phyloP scores from a whole-genome alignment of 2,113 vertebrate species.

The Nerophis ophidion region DNA sequence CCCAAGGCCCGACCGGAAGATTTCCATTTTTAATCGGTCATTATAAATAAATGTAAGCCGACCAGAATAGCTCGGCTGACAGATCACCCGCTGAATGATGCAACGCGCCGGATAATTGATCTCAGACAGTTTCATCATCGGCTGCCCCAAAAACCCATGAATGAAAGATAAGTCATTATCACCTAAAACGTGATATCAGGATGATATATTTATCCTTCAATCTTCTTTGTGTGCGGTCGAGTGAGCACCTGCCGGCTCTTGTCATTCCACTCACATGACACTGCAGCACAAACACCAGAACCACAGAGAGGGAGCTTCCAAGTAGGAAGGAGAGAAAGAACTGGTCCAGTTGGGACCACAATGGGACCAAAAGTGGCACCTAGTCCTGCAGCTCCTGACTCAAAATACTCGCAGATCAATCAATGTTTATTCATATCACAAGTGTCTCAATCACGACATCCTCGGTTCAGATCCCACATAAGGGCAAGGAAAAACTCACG shows the following conservation, averaged over 20 bases:
- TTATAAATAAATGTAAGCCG: conserved; percentile 27
- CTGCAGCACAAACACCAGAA: conserved; percentile 46
- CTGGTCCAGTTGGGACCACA: too few species aligned
- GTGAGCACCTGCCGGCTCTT: conserved; percentile 33
- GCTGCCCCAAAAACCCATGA: background rate
- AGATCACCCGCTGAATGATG: conserved; percentile 31
- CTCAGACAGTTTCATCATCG: conserved; percentile 33
- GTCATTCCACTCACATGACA: conserved; percentile 62
- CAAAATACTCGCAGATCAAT: too few species aligned
- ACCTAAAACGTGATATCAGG: too few species aligned
- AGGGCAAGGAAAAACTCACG: too few species aligned
- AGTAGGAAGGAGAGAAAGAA: too few species aligned
- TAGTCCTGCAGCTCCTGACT: too few species aligned
- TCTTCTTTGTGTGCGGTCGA: background rate
- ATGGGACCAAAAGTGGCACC: too few species aligned
- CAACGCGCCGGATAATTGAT: conserved; percentile 38
- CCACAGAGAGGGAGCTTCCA: conserved; percentile 1
- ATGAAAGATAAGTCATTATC: too few species aligned
- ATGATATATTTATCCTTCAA: background rate
- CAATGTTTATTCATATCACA: too few species aligned
- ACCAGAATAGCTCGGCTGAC: conserved; percentile 20
- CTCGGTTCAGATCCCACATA: too few species aligned
- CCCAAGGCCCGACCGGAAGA: background rate
- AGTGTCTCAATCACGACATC: too few species aligned
- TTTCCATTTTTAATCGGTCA: conserved; percentile 19